Conservation (phyloP, 2,113 vertebrate genomes). For the Neolamprologus brichardi region DNA sequence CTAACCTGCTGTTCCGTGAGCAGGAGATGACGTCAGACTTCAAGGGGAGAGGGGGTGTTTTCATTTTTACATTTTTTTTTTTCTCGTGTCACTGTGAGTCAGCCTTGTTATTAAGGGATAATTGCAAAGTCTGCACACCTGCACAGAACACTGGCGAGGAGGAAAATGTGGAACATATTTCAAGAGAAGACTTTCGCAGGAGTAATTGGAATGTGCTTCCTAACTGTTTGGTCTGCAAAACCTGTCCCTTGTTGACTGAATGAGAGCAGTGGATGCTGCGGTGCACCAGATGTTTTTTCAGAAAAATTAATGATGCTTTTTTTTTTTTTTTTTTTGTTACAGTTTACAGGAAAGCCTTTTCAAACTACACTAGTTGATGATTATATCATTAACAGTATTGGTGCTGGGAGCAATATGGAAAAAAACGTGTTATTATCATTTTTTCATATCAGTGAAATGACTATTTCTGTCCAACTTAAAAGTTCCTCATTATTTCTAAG, state of each 20-base stretch:
- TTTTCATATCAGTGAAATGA: not conserved
- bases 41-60: not conserved
- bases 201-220: slow-evolving; percentile 8
- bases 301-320: not conserved
- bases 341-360: not conserved
- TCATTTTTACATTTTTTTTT: not conserved
- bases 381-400: not conserved
- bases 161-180: not conserved
- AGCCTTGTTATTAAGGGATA: slow-evolving; percentile 18
- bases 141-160: not conserved
- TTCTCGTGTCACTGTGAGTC: slow-evolving; percentile 1
- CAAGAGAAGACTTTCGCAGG: not conserved
- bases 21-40: slow-evolving; percentile 25
- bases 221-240: not conserved
- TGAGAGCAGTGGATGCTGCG: not conserved
- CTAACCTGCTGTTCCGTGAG: slow-evolving; percentile 16
- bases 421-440: not conserved
- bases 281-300: slow-evolving; percentile 15
- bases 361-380: not conserved
- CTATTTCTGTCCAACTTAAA: not conserved
- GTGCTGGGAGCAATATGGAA: not conserved
- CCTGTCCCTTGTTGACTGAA: not conserved
- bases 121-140: slow-evolving; percentile 21
- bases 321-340: not conserved
- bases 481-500: not conserved